phyloP scores from a whole-genome alignment of 2,888 invertebrate species.

The Pinctada fucata region DNA sequence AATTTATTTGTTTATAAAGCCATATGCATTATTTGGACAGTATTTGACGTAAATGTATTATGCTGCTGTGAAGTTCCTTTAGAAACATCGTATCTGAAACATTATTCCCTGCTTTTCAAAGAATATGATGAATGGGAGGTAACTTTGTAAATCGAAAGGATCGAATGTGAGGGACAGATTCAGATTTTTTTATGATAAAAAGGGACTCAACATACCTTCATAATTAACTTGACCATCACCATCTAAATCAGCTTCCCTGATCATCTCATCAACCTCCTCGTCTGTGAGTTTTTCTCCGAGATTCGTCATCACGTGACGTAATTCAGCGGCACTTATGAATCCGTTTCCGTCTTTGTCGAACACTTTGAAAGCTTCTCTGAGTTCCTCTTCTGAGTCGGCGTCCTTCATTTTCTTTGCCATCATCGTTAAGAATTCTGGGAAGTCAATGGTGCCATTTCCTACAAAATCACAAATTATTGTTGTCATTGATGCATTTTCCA shows the following conservation, averaged over 20 bases:
- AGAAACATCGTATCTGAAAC: too few species aligned
- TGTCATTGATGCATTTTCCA: too few species aligned
- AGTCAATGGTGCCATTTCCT: background rate
- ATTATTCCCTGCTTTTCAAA: too few species aligned
- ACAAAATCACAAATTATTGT: too few species aligned
- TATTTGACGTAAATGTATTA: too few species aligned
- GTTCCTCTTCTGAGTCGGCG: background rate
- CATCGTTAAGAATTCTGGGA: background rate
- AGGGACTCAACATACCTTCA: background rate
- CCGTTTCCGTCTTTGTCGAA: background rate
- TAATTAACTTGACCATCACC: background rate
- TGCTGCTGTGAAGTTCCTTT: too few species aligned
- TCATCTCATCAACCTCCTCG: conserved; percentile 3
- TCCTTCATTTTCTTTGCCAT: conserved; percentile 3
- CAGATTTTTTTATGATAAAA: too few species aligned
- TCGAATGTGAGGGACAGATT: too few species aligned
- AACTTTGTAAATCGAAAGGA: too few species aligned
- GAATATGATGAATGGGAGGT: too few species aligned
- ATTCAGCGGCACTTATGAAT: conserved; percentile 1
- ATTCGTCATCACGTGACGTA: conserved; percentile 3
- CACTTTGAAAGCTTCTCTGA: background rate
- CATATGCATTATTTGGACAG: too few species aligned
- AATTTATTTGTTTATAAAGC: too few species aligned
- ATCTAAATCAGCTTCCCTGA: background rate
- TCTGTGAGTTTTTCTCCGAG: conserved; percentile 3